Evolutionary conservation across 2,113 vertebrate genomes (phyloP), one percentile per base, ranked within the genome.

Genomic region (Bubalus kerabau): DNA sequence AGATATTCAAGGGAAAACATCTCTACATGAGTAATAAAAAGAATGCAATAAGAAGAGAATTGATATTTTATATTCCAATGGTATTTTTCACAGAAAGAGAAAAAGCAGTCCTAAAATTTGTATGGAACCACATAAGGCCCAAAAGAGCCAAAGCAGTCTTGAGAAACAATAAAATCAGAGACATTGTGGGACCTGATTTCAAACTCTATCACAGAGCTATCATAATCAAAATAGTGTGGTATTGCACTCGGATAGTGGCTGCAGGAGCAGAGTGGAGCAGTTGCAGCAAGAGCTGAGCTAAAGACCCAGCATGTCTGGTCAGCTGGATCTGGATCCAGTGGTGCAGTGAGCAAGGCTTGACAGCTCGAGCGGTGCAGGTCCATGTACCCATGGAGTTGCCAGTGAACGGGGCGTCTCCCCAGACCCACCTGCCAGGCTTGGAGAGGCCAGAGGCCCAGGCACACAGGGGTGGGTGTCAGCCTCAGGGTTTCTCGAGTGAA

Each of bases 271-370:
- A 21, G 30, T n/a, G 30, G 80, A 82, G 48, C 30, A 32, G 48
- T 0, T 10, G 64, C 64, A 67, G 64, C 17, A 21, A 8, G 17
- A 54, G 5, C 95, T 98, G 97, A 80, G 76, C 67, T 50, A 87
- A 97, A 67, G 19, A 93, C 52, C 43, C 6, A 0, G 0, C 0
- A 52, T 5, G 17, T 74, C 67, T 46, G 54, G 6, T 9, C 46
- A 32, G 64, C 76, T 50, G 0, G 0, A 19, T 60, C 78, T 23
- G n/a, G 74, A 57, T 9, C 24, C 9, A 0, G 88, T 0, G 2
- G 24, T 1, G 2, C 56, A 1, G 52, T 90, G 92, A 87, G 21
- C 10, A 5, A 36, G n/a, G 48, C 71, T 30, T n/a, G 50, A 57
- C 6, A 1, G 15, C 85, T 6, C 17, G 19, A 80, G 43, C 15